Evolutionary conservation across 2,888 invertebrate genomes (phyloP).

Genomic region (Alloscopus bannaensis): DNA sequence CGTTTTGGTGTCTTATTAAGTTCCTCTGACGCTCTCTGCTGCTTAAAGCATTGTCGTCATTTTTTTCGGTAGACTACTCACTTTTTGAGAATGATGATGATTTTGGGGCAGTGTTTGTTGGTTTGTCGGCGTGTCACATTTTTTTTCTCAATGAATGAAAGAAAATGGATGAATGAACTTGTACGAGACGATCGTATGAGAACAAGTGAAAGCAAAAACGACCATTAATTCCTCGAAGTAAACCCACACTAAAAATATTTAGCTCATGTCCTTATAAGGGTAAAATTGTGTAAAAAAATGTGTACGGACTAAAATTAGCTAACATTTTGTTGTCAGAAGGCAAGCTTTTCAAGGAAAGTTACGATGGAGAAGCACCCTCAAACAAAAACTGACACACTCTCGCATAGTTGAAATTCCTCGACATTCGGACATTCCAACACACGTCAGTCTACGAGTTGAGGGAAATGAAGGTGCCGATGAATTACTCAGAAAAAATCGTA

Average conservation of each 20-base stretch:
- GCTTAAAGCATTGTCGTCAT: no score
- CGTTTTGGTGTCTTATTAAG: no score
- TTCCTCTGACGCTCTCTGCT: no score
- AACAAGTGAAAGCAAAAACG: conserved; percentile 55
- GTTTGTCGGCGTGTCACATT: conserved; percentile 5
- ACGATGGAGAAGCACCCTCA: no score
- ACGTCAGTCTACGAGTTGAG: conserved; percentile 31
- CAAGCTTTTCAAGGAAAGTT: conserved; percentile 9
- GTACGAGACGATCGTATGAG: no score
- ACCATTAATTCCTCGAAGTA: conserved; percentile 9
- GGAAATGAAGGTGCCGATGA: conserved; percentile 24
- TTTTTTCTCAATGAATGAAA: conserved; percentile 24
- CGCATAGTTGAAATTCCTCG: conserved; percentile 45
- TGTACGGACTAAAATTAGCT: conserved; percentile 36
- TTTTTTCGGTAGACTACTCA: no score
- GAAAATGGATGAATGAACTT: conserved; percentile 39
- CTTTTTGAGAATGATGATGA: no score
- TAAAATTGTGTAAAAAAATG: conserved; percentile 20
- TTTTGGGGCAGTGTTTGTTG: no score
- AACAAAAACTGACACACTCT: conserved; percentile 45
- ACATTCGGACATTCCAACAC: conserved; percentile 51
- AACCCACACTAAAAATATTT: no score
- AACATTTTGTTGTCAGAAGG: not conserved
- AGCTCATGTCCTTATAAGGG: no score
- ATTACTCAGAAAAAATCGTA: conserved; percentile 22